phyloP scores from a whole-genome alignment of 2,797 vertebrate species.

The Melanotaenia nigrans region DNA sequence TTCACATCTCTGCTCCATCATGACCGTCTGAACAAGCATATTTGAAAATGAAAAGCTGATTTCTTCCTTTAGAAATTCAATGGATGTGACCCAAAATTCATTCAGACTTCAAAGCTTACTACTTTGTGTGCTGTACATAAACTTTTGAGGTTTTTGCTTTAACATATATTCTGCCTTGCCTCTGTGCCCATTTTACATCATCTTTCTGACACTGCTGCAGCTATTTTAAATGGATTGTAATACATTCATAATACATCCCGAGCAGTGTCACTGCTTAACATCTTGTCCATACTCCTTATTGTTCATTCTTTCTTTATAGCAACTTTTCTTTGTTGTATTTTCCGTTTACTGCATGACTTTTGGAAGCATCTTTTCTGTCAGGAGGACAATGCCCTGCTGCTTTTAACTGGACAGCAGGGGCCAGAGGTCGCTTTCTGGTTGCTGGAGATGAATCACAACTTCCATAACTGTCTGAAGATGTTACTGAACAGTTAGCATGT shows the following conservation, averaged over 20 bases:
- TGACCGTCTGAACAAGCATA: conserved; percentile 51
- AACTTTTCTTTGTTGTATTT: conserved; percentile 28
- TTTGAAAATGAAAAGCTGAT: conserved; percentile 56
- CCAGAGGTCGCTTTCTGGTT: conserved; percentile 79
- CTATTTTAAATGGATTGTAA: conserved; percentile 44
- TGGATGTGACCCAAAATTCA: conserved; percentile 62
- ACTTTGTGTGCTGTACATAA: not conserved
- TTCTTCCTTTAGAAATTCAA: conserved; percentile 55
- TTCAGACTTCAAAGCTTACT: conserved; percentile 29
- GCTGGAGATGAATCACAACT: conserved; percentile 82
- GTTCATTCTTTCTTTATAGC: conserved; percentile 19
- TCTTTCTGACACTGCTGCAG: conserved; percentile 35
- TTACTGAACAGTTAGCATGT: conserved; percentile 79
- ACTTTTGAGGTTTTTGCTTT: conserved; percentile 2
- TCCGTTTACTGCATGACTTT: conserved; percentile 65
- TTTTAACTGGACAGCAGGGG: conserved; percentile 78
- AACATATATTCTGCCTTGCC: not conserved
- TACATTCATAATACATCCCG: conserved; percentile 21
- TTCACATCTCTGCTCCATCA: conserved; percentile 20
- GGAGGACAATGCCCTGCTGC: conserved; percentile 74
- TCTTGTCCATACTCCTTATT: conserved; percentile 37
- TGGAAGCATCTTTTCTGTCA: conserved; percentile 82
- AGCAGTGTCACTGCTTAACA: conserved; percentile 24
- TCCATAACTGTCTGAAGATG: conserved; percentile 76
- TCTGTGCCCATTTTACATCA: not conserved